Conservation (phyloP, 2,888 invertebrate genomes). For the Morpho helenor region DNA sequence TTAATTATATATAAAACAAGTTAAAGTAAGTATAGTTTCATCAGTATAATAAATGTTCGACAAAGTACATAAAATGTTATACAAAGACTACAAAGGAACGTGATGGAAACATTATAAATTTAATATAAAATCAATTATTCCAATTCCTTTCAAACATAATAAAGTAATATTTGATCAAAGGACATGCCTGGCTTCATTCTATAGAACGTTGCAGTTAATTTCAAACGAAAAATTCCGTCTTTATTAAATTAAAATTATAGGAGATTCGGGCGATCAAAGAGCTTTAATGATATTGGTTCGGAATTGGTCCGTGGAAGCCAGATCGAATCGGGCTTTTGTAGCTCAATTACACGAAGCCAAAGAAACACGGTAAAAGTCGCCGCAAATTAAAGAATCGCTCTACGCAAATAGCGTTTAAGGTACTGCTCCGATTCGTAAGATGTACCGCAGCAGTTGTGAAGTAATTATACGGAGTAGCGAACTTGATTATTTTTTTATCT, state of each 20-base stretch:
- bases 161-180: constrained; percentile 33
- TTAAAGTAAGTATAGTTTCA: no score
- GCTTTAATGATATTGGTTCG: constrained; percentile 55
- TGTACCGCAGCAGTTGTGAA: not conserved
- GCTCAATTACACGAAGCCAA: constrained; percentile 69
- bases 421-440: not conserved
- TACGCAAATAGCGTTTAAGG: constrained; percentile 40
- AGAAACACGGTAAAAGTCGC: constrained; percentile 62
- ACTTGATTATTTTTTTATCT: no score
- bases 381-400: constrained; percentile 71
- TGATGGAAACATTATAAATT: constrained; percentile 19
- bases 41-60: no score
- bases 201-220: constrained; percentile 33
- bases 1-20: no score
- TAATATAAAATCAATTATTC: constrained; percentile 27
- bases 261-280: constrained; percentile 60
- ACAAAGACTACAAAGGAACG: no score
- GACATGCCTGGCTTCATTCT: constrained; percentile 26
- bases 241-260: constrained; percentile 61
- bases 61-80: no score
- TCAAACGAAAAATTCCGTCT: constrained; percentile 43
- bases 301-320: constrained; percentile 66
- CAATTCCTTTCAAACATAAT: constrained; percentile 19
- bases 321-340: constrained; percentile 38
- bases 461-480: not conserved